These are phyloP conservation scores for Hylyphantes graminicola DNA, from an alignment of 1,140 invertebrate genomes.

Conservation along the genomic window DNA sequence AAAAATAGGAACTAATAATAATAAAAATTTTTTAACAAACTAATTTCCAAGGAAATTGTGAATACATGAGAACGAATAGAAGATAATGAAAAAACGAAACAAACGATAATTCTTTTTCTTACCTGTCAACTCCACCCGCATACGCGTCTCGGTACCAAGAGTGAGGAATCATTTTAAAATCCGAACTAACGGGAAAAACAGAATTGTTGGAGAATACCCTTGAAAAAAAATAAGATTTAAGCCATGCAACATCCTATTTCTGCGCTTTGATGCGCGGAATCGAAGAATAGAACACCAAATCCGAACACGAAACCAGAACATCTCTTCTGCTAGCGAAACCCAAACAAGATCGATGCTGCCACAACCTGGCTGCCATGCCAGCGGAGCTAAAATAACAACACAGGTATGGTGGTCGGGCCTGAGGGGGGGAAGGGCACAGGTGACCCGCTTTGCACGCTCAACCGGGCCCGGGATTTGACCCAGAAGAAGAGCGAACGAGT, in stretches of 20 bases:
- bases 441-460: conserved; percentile 54
- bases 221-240: not conserved
- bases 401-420: conserved; percentile 34
- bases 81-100: not conserved
- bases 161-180: conserved; percentile 35
- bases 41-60: not conserved
- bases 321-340: conserved; percentile 12
- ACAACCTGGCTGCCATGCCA: conserved; percentile 38
- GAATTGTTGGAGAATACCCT: not conserved
- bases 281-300: conserved; percentile 1
- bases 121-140: conserved; percentile 55
- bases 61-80: not conserved
- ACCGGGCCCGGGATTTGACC: conserved; percentile 33
- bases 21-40: too few relatives aligned
- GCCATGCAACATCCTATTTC: conserved; percentile 21
- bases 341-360: conserved; percentile 44
- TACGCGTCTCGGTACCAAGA: conserved; percentile 9
- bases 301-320: conserved; percentile 6
- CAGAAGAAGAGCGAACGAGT: conserved; percentile 5
- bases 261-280: conserved; percentile 9
- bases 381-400: conserved; percentile 49
- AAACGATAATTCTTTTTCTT: conserved; percentile 7
- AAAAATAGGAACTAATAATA: too few relatives aligned
- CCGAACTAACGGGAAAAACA: conserved; percentile 20
- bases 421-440: conserved; percentile 26